Evolutionary conservation across 2,797 vertebrate species (phyloP), one percentile per base, ranked within the genome.

Genomic region (Hydrocynus forskahlii): DNA sequence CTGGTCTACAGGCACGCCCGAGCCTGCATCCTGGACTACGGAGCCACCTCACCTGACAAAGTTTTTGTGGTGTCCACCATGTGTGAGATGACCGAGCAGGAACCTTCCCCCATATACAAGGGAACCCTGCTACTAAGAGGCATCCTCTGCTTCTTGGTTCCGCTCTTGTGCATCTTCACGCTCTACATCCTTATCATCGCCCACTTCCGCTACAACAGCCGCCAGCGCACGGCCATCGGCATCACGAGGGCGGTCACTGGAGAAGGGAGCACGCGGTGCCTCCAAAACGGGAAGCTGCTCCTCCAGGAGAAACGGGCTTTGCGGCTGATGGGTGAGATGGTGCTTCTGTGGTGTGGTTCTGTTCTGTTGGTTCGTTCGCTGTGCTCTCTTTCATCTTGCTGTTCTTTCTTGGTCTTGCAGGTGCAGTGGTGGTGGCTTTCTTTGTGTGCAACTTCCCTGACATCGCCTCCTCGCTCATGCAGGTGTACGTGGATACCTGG

Each of bases 401-500:
- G n/a, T 2, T 63, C 35, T 77, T 73, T 60, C 7, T 76, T 19
- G 23, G 29, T 54, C 52, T 64, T 59, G 13, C 87, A 94, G 93
- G 94, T 63, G 93, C 91, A 40, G 93, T 92, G 0, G 87, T 95
- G 63, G 89, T 93, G 63, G 91, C 92, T 35, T 95, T 95, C 83
- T 94, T 95, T 77, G 75, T 95, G 73, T 94, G 91, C 87, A 95
- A 95, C 86, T 95, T 95, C 78, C 95, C 93, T 0, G 94, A 95
- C 86, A 94, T 95, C 4, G 92, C 92, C 7, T 94, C 94, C 0
- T 95, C 92, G 0, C 88, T 95, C 83, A 94, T 95, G 94, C 94
- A 95, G 81, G 92, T 95, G 19, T 95, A 94, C 3, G 88, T 92
- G 62, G 87, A 91, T 0, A 90, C 92, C 50, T 95, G 94, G 95